phyloP scores from a whole-genome alignment of 2,888 invertebrate species.

The Tenthredo mesomela region DNA sequence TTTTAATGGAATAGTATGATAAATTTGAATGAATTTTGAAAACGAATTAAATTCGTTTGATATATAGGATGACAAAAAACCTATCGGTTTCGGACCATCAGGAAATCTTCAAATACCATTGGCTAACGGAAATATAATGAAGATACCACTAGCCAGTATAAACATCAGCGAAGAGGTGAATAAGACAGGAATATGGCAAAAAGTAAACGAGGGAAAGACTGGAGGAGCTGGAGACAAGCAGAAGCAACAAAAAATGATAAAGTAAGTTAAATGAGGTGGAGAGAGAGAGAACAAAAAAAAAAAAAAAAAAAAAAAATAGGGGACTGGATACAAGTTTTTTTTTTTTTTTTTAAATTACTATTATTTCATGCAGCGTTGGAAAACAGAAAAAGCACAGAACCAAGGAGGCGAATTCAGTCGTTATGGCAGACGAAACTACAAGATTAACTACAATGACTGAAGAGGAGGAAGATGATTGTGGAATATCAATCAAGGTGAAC shows the following conservation, averaged over 20 bases:
- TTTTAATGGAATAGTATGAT: neutral
- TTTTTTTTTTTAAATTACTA: neutral
- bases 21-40: slow-evolving; percentile 22
- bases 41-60: slow-evolving; percentile 55
- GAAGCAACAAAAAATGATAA: slow-evolving; percentile 70
- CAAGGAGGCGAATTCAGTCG: slow-evolving; percentile 79
- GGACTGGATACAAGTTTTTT: neutral
- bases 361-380: slow-evolving; percentile 73
- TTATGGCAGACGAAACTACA: slow-evolving; percentile 80
- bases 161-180: slow-evolving; percentile 97
- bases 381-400: slow-evolving; percentile 87
- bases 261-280: slow-evolving; percentile 64
- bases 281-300: neutral
- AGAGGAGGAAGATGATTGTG: slow-evolving; percentile 89
- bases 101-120: slow-evolving; percentile 92
- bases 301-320: neutral
- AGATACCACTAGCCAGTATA: slow-evolving; percentile 91
- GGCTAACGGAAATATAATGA: slow-evolving; percentile 94
- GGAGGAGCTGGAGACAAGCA: slow-evolving; percentile 72
- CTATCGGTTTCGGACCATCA: slow-evolving; percentile 72
- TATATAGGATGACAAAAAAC: slow-evolving; percentile 73
- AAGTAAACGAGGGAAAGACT: slow-evolving; percentile 87
- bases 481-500: slow-evolving; percentile 83
- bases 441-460: slow-evolving; percentile 93
- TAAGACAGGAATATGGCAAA: slow-evolving; percentile 96